Conservation (phyloP, 2,797 vertebrate species). For the Manis pentadactyla region DNA sequence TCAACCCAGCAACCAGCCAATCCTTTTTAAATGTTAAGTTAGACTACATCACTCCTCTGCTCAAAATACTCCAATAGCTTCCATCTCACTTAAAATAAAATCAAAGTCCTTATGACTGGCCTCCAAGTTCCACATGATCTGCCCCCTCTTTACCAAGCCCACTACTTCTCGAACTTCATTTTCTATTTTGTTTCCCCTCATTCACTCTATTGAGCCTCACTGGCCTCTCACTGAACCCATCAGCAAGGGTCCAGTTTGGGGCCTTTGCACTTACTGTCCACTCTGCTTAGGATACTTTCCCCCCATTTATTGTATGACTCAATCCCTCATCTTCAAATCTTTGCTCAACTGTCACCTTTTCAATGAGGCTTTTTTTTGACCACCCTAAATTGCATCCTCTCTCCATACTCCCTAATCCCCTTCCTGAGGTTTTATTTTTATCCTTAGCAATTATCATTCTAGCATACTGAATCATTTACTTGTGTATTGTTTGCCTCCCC, state of each 20-base stretch:
- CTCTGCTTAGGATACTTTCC: background rate
- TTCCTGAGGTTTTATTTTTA: slow-evolving; percentile 26
- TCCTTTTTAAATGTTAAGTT: background rate
- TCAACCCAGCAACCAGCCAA: background rate
- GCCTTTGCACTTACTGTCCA: background rate
- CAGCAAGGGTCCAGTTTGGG: background rate
- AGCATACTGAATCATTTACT: slow-evolving; percentile 10
- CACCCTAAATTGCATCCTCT: background rate
- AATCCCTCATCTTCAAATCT: background rate
- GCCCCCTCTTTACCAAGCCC: background rate
- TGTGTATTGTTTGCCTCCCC: background rate
- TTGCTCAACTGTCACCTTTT: background rate
- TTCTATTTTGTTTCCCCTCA: background rate
- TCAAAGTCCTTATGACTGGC: background rate
- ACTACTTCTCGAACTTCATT: background rate
- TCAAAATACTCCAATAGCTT: slow-evolving; percentile 5
- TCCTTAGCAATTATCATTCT: background rate
- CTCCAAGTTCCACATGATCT: background rate
- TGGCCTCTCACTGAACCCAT: background rate
- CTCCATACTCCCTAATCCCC: background rate
- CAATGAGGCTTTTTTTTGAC: background rate
- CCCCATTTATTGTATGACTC: background rate
- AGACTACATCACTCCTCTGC: background rate
- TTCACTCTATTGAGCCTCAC: background rate
- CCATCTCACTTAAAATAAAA: slow-evolving; percentile 12